These are phyloP conservation scores for Calephelis virginiensis DNA, from an alignment of 1,140 invertebrate genomes.

Conservation along the genomic window DNA sequence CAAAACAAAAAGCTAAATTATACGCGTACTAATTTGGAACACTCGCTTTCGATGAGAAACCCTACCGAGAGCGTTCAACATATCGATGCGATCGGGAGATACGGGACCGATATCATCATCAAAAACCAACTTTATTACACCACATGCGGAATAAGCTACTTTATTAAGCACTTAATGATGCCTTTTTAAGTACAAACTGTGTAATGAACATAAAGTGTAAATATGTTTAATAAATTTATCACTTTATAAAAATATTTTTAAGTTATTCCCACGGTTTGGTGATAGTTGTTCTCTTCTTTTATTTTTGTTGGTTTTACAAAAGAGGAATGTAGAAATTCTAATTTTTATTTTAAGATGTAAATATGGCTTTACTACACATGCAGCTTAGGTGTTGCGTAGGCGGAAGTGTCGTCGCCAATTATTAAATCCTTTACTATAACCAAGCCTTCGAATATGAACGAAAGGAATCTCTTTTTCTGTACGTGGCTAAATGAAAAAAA, in stretches of 20 bases:
- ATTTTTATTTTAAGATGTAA: no score
- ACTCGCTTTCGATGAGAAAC: background rate
- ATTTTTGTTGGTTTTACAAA: conserved; percentile 3
- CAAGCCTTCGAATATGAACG: no score
- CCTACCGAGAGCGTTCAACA: conserved; percentile 6
- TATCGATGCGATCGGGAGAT: conserved; percentile 13
- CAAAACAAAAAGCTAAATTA: background rate
- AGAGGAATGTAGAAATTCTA: no score
- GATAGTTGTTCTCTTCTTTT: background rate
- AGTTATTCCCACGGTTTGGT: background rate
- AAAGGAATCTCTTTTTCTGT: no score
- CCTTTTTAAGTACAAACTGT: conserved; percentile 2
- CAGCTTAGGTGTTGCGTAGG: no score
- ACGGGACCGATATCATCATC: conserved; percentile 17
- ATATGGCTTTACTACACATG: no score
- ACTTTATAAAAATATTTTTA: conserved; percentile 7
- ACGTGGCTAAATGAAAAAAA: no score
- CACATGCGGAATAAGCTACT: conserved; percentile 4
- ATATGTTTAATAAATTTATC: conserved; percentile 18
- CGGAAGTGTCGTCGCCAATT: no score
- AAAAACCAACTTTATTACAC: conserved; percentile 13
- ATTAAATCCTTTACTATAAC: no score
- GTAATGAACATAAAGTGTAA: conserved; percentile 11
- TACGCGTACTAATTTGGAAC: background rate
- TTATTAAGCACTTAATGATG: conserved; percentile 13